Percentiles rank a stretch among this genome's conserved stretches.
These are phyloP conservation scores for Cephus pygmeus DNA, from an alignment of 2,888 invertebrate genomes.

Conservation along the genomic window DNA sequence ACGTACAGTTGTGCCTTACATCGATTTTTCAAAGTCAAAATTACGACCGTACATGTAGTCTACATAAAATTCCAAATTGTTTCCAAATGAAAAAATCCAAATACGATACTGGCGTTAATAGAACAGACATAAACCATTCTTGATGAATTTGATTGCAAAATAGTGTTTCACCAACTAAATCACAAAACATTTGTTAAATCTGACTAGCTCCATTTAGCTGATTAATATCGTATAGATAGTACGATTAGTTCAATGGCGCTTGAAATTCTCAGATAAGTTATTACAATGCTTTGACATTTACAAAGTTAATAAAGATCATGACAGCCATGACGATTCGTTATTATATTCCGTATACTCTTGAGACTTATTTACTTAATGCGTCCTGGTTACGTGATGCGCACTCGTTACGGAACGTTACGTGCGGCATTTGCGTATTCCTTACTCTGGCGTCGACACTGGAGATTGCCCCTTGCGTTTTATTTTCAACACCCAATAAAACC, in stretches of 20 bases:
- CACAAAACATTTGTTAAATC: neutral
- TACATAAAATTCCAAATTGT: neutral
- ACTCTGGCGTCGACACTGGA: neutral
- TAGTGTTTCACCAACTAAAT: neutral
- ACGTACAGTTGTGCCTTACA: neutral
- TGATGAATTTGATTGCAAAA: neutral
- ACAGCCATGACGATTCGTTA: constrained; percentile 20
- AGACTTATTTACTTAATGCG: constrained; percentile 22
- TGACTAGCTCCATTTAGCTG: neutral
- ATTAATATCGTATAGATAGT: neutral
- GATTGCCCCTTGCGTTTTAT: neutral
- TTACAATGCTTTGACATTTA: constrained; percentile 9
- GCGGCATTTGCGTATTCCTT: neutral
- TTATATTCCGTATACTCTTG: constrained; percentile 5
- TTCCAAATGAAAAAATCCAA: neutral
- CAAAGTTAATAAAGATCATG: constrained; percentile 23
- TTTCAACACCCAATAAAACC: neutral
- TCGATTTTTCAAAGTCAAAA: neutral
- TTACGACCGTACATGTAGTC: neutral
- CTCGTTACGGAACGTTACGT: constrained; percentile 12
- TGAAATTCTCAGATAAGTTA: neutral
- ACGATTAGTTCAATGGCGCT: neutral
- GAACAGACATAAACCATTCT: too few species aligned
- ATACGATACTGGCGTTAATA: neutral
- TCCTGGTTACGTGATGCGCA: constrained; percentile 29